Conservation (phyloP, 2,888 invertebrate genomes). For the Tuta absoluta region DNA sequence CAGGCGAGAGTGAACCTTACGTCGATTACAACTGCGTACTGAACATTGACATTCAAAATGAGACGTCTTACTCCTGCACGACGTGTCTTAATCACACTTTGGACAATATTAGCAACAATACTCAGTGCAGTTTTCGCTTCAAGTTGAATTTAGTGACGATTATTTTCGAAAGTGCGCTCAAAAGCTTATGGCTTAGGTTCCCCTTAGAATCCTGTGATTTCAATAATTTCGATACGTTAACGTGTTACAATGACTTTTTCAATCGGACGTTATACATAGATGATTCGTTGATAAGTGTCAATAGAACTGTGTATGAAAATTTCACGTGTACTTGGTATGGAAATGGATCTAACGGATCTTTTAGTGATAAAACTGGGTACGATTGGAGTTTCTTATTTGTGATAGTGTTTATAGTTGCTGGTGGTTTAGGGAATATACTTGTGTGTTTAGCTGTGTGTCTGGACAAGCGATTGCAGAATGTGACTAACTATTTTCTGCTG, state of each 20-base stretch:
- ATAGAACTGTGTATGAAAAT: slow-evolving; percentile 47
- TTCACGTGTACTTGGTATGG: slow-evolving; percentile 68
- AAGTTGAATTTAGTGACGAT: slow-evolving; percentile 67
- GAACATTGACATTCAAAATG: slow-evolving; percentile 72
- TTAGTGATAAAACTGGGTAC: slow-evolving; percentile 65
- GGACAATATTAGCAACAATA: slow-evolving; percentile 58
- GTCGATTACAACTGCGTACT: slow-evolving; percentile 60
- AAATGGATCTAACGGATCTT: slow-evolving; percentile 51
- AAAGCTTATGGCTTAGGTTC: slow-evolving; percentile 66
- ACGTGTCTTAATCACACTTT: slow-evolving; percentile 57
- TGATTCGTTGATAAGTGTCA: slow-evolving; percentile 42
- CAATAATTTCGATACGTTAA: slow-evolving; percentile 60
- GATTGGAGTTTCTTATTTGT: slow-evolving; percentile 94
- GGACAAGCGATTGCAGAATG: slow-evolving; percentile 95
- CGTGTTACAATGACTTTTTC: slow-evolving; percentile 56
- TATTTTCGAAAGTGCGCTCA: slow-evolving; percentile 68
- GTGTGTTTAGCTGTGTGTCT: slow-evolving; percentile 96
- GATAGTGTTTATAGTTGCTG: slow-evolving; percentile 91
- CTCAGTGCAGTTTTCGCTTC: slow-evolving; percentile 66
- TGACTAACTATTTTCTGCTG: slow-evolving; percentile 96
- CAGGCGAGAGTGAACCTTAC: slow-evolving; percentile 39
- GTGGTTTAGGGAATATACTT: slow-evolving; percentile 94
- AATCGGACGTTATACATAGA: slow-evolving; percentile 69
- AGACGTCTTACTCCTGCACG: slow-evolving; percentile 68
- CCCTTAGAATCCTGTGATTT: slow-evolving; percentile 63